Evolutionary conservation across 2,113 vertebrate genomes (phyloP), one percentile per base, ranked within the genome.

Genomic region (Pygoscelis adeliae): DNA sequence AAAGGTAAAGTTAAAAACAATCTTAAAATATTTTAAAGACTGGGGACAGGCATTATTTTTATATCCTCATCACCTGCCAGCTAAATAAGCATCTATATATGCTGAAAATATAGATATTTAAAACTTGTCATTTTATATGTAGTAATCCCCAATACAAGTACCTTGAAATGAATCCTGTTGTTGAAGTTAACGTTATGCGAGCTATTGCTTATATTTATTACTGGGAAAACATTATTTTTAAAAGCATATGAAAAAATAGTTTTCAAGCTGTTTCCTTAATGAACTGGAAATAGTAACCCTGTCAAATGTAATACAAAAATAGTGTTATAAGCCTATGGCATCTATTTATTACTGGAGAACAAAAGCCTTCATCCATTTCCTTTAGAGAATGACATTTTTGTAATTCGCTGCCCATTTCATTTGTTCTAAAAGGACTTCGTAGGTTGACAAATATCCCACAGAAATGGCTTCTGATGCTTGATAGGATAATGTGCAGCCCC

Each of bases 401-500:
- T 98, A 98, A 99, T 98, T 98, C 96, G 92, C 98, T 98, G 98
- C 98, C 98, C 98, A 98, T 99, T 99, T 98, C 98, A 98, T 98
- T 98, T 98, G 98, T 98, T 98, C 98, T 98, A 98, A 97, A 98
- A 98, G 98, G 98, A 98, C 97, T 98, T 98, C 90, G 65, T 98
- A 97, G 97, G 97, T 98, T 99, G 98, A 99, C 98, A 99, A 98
- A 99, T 99, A 98, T 98, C 98, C 98, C 96, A 97, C 97, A 97
- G 98, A 98, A 99, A 98, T 98, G 98, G 98, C 97, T 98, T 97
- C 98, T 98, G 98, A 98, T 99, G 98, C 97, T 98, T 98, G 98
- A 98, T 99, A 98, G 98, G 98, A 98, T 99, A 99, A 99, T 98
- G 98, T 91, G 97, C 96, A 98, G 98, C 98, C 98, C 98, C 98